A percentile compares a stretch with the other conserved stretches of the same genome.
Evolutionary conservation across 2,113 vertebrate genomes (phyloP).

Genomic region (Myocastor coypus): DNA sequence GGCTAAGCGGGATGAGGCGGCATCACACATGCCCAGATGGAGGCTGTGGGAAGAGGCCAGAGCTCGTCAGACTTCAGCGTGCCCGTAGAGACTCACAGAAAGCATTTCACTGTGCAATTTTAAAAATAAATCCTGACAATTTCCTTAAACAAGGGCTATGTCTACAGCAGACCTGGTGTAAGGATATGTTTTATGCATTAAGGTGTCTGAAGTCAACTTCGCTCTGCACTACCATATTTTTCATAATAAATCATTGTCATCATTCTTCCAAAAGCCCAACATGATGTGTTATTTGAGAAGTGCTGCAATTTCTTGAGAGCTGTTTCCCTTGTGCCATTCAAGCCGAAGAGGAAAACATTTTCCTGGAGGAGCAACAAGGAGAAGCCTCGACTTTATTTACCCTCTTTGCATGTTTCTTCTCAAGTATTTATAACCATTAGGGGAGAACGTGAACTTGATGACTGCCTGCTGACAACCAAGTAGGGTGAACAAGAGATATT

Average conservation of each 20-base stretch:
- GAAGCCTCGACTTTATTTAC: background rate
- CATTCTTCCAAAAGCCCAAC: background rate
- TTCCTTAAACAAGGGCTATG: slow-evolving; percentile 64
- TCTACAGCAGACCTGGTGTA: slow-evolving; percentile 42
- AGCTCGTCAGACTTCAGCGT: slow-evolving; percentile 68
- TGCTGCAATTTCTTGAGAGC: background rate
- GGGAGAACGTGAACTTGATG: background rate
- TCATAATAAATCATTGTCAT: background rate
- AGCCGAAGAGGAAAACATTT: background rate
- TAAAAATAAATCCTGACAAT: slow-evolving; percentile 67
- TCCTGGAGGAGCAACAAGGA: background rate
- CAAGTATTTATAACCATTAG: slow-evolving; percentile 43
- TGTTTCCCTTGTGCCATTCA: background rate
- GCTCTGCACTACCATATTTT: background rate
- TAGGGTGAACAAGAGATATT: slow-evolving; percentile 46
- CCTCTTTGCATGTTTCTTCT: background rate
- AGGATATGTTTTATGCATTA: slow-evolving; percentile 6
- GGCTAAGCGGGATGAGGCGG: background rate
- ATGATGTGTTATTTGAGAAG: background rate
- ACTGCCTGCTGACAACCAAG: slow-evolving; percentile 40
- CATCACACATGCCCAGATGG: slow-evolving; percentile 52
- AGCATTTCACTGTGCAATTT: slow-evolving; percentile 58
- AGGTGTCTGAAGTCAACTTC: slow-evolving; percentile 28
- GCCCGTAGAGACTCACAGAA: slow-evolving; percentile 50
- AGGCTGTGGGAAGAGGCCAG: slow-evolving; percentile 52